These are phyloP conservation scores for Marcusenius ussheri DNA, from an alignment of 2,113 vertebrate species.

Conservation along the genomic window DNA sequence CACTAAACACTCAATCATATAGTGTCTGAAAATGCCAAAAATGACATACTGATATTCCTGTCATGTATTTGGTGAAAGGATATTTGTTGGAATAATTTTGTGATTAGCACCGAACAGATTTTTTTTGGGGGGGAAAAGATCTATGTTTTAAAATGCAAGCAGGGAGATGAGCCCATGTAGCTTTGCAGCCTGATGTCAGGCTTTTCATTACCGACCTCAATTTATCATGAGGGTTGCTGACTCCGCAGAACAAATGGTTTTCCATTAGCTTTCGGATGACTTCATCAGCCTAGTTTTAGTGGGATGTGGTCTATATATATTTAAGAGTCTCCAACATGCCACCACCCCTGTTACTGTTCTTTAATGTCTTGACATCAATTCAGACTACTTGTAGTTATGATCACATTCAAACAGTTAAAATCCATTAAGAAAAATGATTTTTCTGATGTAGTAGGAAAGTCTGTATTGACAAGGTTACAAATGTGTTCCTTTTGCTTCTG, in stretches of 20 bases:
- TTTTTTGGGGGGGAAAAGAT: background rate
- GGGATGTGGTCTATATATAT: background rate
- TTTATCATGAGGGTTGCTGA: constrained; percentile 3
- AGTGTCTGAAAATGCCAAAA: background rate
- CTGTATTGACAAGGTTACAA: background rate
- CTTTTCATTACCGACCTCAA: background rate
- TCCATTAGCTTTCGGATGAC: background rate
- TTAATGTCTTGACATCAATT: constrained; percentile 1
- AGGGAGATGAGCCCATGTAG: background rate
- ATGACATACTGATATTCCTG: background rate
- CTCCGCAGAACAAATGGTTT: background rate
- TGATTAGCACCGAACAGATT: background rate
- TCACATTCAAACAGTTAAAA: background rate
- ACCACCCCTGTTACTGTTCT: background rate
- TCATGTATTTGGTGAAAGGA: background rate
- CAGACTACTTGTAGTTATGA: background rate
- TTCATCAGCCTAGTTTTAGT: constrained; percentile 2
- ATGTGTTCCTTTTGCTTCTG: background rate
- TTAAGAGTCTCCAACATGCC: background rate
- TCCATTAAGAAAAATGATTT: background rate
- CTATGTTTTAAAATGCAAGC: background rate
- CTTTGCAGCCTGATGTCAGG: background rate
- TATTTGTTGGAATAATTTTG: background rate
- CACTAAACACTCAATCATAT: background rate
- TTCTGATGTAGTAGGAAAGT: background rate